phyloP scores from a whole-genome alignment of 2,888 invertebrate genomes.

The Crepidodera aurea region DNA sequence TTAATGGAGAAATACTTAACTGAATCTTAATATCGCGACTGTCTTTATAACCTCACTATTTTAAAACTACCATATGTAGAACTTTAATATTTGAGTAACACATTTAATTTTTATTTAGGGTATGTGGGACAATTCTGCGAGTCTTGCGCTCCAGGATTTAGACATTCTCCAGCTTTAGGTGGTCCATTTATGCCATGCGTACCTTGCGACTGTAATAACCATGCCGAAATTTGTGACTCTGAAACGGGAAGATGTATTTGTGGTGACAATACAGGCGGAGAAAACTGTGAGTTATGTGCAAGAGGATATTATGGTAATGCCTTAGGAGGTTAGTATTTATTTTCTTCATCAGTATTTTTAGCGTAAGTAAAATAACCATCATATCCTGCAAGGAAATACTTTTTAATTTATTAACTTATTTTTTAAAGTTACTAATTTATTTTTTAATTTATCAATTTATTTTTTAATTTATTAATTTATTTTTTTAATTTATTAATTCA shows the following conservation, averaged over 20 bases:
- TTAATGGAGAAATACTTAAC: too few species aligned
- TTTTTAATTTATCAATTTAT: too few species aligned
- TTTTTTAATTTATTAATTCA: too few species aligned
- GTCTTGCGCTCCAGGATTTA: conserved; percentile 93
- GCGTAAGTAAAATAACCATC: not conserved
- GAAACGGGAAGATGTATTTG: conserved; percentile 97
- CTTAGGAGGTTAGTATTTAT: conserved; percentile 63
- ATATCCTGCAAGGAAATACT: too few species aligned
- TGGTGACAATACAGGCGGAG: conserved; percentile 93
- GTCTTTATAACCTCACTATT: too few species aligned
- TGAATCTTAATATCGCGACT: too few species aligned
- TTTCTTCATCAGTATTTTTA: too few species aligned
- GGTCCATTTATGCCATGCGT: conserved; percentile 90
- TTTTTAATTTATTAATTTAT: too few species aligned
- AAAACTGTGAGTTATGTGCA: conserved; percentile 93
- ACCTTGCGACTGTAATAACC: conserved; percentile 96
- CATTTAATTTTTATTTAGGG: conserved; percentile 43
- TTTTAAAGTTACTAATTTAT: too few species aligned
- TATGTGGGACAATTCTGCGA: conserved; percentile 97
- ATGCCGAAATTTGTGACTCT: conserved; percentile 95
- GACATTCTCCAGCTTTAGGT: conserved; percentile 83
- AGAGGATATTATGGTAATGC: conserved; percentile 97
- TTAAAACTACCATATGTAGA: too few species aligned
- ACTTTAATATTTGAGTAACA: too few species aligned
- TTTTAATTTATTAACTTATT: too few species aligned